Evolutionary conservation across 2,797 vertebrate genomes (phyloP).

Genomic region (Lutjanus campechanus): DNA sequence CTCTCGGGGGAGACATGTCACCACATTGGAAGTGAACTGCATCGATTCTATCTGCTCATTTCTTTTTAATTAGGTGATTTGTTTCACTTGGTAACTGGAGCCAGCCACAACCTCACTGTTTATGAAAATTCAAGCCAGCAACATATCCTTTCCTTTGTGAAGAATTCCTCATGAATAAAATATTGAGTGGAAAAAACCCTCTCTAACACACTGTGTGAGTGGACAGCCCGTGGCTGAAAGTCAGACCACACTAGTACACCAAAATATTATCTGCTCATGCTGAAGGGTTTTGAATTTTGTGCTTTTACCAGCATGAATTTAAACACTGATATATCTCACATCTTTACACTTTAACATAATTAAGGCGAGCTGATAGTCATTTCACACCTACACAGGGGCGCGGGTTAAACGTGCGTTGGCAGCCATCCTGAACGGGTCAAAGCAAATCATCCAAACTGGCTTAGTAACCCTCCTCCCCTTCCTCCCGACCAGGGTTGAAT

Average conservation of each 20-base stretch:
- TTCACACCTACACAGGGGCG: background rate
- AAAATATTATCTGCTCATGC: constrained; percentile 27
- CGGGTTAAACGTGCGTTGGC: background rate
- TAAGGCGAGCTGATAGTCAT: background rate
- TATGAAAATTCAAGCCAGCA: constrained; percentile 77
- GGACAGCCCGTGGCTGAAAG: constrained; percentile 42
- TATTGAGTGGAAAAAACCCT: constrained; percentile 56
- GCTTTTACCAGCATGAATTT: constrained; percentile 22
- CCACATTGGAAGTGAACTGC: constrained; percentile 75
- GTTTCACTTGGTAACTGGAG: constrained; percentile 81
- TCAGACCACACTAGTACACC: constrained; percentile 39
- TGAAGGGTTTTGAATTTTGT: constrained; percentile 27
- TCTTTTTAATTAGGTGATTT: constrained; percentile 85
- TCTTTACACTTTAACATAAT: constrained; percentile 1
- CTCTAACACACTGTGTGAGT: constrained; percentile 20
- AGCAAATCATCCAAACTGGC: background rate
- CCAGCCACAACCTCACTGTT: constrained; percentile 72
- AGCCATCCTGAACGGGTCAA: constrained; percentile 3
- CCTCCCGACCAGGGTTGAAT: background rate
- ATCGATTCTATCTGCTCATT: constrained; percentile 83
- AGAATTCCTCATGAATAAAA: constrained; percentile 76
- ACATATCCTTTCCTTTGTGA: constrained; percentile 67
- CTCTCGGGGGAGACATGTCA: constrained; percentile 72
- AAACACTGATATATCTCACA: constrained; percentile 12
- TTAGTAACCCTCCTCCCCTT: constrained; percentile 2